These are phyloP conservation scores for Drosophila pseudoobscura DNA, from an alignment of 1,140 invertebrate species.

Conservation along the genomic window DNA sequence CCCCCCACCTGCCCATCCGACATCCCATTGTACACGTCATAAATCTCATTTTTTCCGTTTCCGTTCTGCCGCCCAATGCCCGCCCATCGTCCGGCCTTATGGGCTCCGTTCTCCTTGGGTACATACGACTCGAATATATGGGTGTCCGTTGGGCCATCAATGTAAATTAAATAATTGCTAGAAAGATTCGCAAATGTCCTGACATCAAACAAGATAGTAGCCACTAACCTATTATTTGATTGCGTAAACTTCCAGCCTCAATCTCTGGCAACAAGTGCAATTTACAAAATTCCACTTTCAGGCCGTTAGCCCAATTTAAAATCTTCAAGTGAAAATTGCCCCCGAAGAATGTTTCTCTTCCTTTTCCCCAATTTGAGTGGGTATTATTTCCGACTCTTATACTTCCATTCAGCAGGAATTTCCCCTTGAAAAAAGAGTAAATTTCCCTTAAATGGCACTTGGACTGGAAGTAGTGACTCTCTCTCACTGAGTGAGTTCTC, in stretches of 20 bases:
- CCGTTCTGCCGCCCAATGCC: constrained; percentile 60
- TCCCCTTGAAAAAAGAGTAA: constrained; percentile 39
- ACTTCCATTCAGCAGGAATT: constrained; percentile 50
- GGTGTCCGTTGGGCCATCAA: not conserved
- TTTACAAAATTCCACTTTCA: constrained; percentile 21
- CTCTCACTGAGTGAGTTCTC: constrained; percentile 34
- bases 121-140: constrained; percentile 5
- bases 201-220: too few relatives aligned
- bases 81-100: constrained; percentile 9
- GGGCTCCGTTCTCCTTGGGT: constrained; percentile 11
- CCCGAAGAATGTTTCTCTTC: constrained; percentile 13
- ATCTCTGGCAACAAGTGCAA: constrained; percentile 54
- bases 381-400: constrained; percentile 41
- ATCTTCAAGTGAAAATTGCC: constrained; percentile 26
- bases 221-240: too few relatives aligned
- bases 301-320: constrained; percentile 43
- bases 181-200: constrained; percentile 3
- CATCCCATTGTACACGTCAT: constrained; percentile 68
- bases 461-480: constrained; percentile 15
- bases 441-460: constrained; percentile 23
- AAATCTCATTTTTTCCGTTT: constrained; percentile 80
- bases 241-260: not conserved
- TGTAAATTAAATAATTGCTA: constrained; percentile 46
- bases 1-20: constrained; percentile 12
- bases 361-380: not conserved